Evolutionary conservation across 2,113 vertebrate species (phyloP).

Genomic region (Siphamia tubifer): DNA sequence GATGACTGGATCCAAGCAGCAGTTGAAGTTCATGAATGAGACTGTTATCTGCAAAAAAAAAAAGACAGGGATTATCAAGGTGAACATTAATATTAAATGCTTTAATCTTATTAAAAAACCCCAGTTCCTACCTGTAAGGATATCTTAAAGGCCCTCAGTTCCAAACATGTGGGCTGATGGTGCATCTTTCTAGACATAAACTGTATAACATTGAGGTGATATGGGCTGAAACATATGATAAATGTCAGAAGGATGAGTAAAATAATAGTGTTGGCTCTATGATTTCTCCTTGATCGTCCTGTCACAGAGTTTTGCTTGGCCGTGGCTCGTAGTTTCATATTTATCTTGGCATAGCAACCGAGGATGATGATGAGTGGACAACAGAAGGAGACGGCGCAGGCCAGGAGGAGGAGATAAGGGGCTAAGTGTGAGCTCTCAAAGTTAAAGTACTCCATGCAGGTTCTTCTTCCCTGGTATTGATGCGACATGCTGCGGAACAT

Average conservation of each 20-base stretch:
- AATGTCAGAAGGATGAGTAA: slow-evolving; percentile 82
- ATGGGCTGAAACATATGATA: slow-evolving; percentile 83
- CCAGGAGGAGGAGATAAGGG: slow-evolving; percentile 78
- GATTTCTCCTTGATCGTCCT: slow-evolving; percentile 64
- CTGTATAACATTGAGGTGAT: slow-evolving; percentile 84
- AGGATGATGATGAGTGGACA: slow-evolving; percentile 79
- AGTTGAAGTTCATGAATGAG: slow-evolving; percentile 87
- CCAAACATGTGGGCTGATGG: slow-evolving; percentile 65
- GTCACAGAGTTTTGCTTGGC: slow-evolving; percentile 77
- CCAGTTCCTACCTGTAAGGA: slow-evolving; percentile 77
- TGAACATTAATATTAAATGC: background rate
- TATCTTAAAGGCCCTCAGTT: slow-evolving; percentile 81
- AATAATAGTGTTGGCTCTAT: slow-evolving; percentile 79
- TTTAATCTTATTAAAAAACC: background rate
- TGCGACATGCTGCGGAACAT: slow-evolving; percentile 73
- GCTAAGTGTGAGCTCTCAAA: slow-evolving; percentile 68
- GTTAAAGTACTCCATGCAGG: slow-evolving; percentile 86
- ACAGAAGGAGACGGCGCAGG: slow-evolving; percentile 80
- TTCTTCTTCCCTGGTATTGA: slow-evolving; percentile 60
- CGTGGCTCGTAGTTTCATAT: slow-evolving; percentile 75
- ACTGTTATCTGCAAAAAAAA: slow-evolving; percentile 81
- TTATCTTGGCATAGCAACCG: slow-evolving; percentile 81
- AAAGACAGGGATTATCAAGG: background rate
- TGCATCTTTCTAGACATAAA: slow-evolving; percentile 78
- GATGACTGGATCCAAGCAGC: slow-evolving; percentile 85